Base-by-base conservation (phyloP, 1,140 invertebrate species). In the Papilio aristodemus region DNA sequence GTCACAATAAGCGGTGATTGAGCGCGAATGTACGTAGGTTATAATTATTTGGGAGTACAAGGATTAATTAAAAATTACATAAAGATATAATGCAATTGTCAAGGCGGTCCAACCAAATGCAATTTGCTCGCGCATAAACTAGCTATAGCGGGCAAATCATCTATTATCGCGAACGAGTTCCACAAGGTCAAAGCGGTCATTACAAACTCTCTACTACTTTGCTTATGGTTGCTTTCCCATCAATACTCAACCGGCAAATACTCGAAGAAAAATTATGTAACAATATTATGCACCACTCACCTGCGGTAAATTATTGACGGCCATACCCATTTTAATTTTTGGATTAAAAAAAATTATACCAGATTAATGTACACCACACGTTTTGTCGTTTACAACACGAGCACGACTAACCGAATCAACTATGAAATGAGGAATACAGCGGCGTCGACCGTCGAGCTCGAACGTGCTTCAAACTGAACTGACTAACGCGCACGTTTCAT, bases 181-280 rank as follows among this genome's bases (percentile, higher is more conserved):
- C 82, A 90, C 87, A 91, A 91, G 89, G 89, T 91, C 87, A 90
- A 91, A 89, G 84, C 89, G 89, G 89, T 90, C 89, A 91, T 88
- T 89, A 86, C 86, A 86, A 43, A 90, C 87, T 86, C 78, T 73
- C 60, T 78, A 22, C 80, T 83, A 83, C 81, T 73, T 78, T 72
- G 74, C 67, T 72, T 75, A 74, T 76, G 82, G 84, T 90, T 87
- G 83, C 86, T 91, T 90, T 90, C 86, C 86, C 87, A 78, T 82
- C 75, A 70, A 86, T 81, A 76, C 72, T 77, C 81, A 75, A 69
- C 80, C 79, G 78, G 82, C 78, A 74, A 72, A 73, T 68, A 72
- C 76, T 76, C 67, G 74, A 69, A 38, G 11, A 66, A 74, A 75
- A 74, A 60, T 74, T 75, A 77, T 75, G 63, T 68, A 70, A 69